These are phyloP conservation scores for Selenia dentaria DNA, from an alignment of 2,888 invertebrate species.

Conservation along the genomic window DNA sequence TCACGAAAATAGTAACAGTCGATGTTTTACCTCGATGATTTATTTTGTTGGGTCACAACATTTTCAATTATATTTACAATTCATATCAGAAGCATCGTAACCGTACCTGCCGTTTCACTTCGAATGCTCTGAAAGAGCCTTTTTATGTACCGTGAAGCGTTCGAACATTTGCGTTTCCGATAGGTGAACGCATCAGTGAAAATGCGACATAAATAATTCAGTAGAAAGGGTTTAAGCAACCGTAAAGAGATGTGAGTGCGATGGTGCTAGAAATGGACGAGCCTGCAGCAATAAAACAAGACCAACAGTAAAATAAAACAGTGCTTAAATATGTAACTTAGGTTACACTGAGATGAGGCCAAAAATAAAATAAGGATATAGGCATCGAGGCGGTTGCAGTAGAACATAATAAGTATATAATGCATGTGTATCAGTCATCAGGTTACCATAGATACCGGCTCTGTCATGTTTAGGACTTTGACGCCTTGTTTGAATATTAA, in stretches of 20 bases:
- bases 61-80: too few species aligned
- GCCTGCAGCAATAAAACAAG: slow-evolving; percentile 7
- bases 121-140: slow-evolving; percentile 43
- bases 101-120: slow-evolving; percentile 1
- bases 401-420: too few species aligned
- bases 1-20: too few species aligned
- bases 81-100: slow-evolving; percentile 9
- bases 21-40: too few species aligned
- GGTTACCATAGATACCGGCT: too few species aligned
- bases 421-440: too few species aligned
- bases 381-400: too few species aligned
- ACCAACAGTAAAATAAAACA: slow-evolving; percentile 14
- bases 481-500: too few species aligned
- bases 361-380: too few species aligned
- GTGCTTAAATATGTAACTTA: not conserved
- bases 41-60: too few species aligned
- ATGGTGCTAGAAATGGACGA: slow-evolving; percentile 1
- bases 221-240: slow-evolving; percentile 23
- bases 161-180: slow-evolving; percentile 54
- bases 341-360: too few species aligned
- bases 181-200: slow-evolving; percentile 60
- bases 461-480: too few species aligned
- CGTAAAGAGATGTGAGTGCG: slow-evolving; percentile 6
- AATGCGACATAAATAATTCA: slow-evolving; percentile 65
- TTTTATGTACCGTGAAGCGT: slow-evolving; percentile 54